Evolutionary conservation across 2,888 invertebrate genomes (phyloP), one percentile per base, ranked within the genome.

Genomic region (Oxycera nigricornis): DNA sequence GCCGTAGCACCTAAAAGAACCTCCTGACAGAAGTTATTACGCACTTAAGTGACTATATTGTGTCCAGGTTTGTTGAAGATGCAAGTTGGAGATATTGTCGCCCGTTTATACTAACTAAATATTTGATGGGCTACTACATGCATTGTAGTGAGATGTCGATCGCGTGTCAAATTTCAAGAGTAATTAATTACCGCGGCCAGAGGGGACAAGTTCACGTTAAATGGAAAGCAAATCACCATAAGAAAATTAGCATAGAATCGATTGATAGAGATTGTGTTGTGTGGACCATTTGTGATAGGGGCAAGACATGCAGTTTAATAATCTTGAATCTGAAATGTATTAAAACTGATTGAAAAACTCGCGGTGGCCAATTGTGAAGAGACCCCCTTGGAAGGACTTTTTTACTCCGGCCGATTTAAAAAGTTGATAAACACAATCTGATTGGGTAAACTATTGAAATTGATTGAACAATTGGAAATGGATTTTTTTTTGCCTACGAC

Each of bases 11-110:
- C 26, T 28, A 24, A 28, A 14, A n/a, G n/a, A 59, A 20, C 26
- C 59, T 59, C 28, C 59, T 59, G 35, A 65, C 65, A 65, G 65
- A 65, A 65, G 65, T 65, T 65, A 65, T 39, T 65, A 65, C 65
- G 39, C 65, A 26, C 24, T 39, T 39, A 65, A n/a, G 61, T 61
- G 61, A 9, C 20, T 31, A 20, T 17, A 61, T 61, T 61, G 61
- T 61, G 61, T 61, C 61, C 61, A 61, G 46, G 35, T 26, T 26
- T 20, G 11, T 31, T 31, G n/a, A 7, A 31, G 39, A 65, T 39
- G 41, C 35, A n/a, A 39, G 65, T 41, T 65, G 41, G 24, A 65
- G 65, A 65, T 65, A 65, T 35, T 65, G 26, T n/a, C 14, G 35
- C 11, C n/a, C 65, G 39, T 20, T 62, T 65, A 30, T 39, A 30